phyloP scores from a whole-genome alignment of 1,140 invertebrate species.

The Drosophila baimaii region DNA sequence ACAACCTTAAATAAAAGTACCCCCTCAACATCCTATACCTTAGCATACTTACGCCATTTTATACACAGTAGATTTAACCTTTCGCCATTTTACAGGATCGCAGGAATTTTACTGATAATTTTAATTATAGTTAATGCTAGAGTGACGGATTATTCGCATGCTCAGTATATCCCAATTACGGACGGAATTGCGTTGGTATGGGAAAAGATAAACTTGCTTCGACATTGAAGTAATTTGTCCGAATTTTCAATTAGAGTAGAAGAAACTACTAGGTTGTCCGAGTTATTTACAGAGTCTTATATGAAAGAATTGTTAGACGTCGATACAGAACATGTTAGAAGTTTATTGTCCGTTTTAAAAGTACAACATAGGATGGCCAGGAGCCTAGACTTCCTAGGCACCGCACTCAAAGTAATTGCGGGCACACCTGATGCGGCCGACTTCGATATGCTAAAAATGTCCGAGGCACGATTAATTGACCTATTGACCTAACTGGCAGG shows the following conservation, averaged over 20 bases:
- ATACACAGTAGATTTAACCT: too few relatives aligned
- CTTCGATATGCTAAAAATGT: slow-evolving; percentile 8
- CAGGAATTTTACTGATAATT: slow-evolving; percentile 1
- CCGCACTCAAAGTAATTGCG: slow-evolving; percentile 12
- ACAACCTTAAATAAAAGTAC: too few relatives aligned
- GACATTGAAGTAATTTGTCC: slow-evolving; percentile 18
- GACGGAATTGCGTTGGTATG: slow-evolving; percentile 1
- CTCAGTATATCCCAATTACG: slow-evolving; percentile 14
- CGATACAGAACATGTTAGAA: slow-evolving; percentile 6
- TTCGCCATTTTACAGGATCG: slow-evolving; percentile 2
- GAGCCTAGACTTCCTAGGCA: slow-evolving; percentile 19
- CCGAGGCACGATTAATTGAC: too few relatives aligned
- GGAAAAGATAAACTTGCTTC: too few relatives aligned
- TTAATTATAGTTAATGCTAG: slow-evolving; percentile 9
- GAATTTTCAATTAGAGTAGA: slow-evolving; percentile 9
- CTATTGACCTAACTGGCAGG: too few relatives aligned
- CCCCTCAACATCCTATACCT: too few relatives aligned
- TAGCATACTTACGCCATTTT: too few relatives aligned
- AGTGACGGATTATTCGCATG: slow-evolving; percentile 23
- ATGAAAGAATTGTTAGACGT: slow-evolving; percentile 16
- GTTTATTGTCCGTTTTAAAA: slow-evolving; percentile 8
- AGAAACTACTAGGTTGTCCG: slow-evolving; percentile 14
- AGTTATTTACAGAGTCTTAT: slow-evolving; percentile 21
- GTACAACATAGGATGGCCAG: slow-evolving; percentile 11
- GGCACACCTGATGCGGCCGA: slow-evolving; percentile 8